These are phyloP conservation scores for Pollenia labialis DNA, from an alignment of 2,888 invertebrate species.

Conservation along the genomic window DNA sequence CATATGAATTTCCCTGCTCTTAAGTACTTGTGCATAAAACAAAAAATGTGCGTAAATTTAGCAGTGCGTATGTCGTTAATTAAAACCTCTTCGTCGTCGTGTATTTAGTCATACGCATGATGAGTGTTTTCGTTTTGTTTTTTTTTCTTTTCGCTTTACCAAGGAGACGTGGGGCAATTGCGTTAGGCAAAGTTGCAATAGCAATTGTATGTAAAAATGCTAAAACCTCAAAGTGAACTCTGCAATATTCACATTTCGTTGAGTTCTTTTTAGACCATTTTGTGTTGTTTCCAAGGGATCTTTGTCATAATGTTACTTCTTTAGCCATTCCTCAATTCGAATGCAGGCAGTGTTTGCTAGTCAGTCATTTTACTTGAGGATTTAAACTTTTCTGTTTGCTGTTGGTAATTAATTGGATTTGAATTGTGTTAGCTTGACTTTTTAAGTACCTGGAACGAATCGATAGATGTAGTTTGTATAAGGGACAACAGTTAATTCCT, in stretches of 20 bases:
- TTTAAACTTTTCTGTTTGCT: conserved; percentile 5
- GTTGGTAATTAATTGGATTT: conserved; percentile 66
- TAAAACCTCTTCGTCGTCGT: conserved; percentile 48
- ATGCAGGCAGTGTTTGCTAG: not conserved
- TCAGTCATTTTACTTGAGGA: conserved; percentile 31
- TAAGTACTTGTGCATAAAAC: conserved; percentile 3
- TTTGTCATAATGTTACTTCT: conserved; percentile 27
- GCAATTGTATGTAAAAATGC: conserved; percentile 13
- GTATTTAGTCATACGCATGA: conserved; percentile 48
- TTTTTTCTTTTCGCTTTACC: not conserved
- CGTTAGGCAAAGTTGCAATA: not conserved
- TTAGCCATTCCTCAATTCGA: not conserved
- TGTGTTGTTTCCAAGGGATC: not conserved
- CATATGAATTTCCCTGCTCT: conserved; percentile 35
- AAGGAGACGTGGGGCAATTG: not conserved
- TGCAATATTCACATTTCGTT: conserved; percentile 1
- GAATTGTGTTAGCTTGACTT: conserved; percentile 69
- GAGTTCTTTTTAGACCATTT: not conserved
- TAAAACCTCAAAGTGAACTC: conserved; percentile 19
- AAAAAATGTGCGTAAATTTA: conserved; percentile 61
- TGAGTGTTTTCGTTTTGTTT: conserved; percentile 35
- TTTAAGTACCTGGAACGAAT: conserved; percentile 51
- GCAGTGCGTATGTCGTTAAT: conserved; percentile 59
- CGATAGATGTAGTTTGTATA: conserved; percentile 31
- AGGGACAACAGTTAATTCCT: conserved; percentile 17